Evolutionary conservation across 1,140 invertebrate genomes (phyloP).

Genomic region (Eriosoma lanigerum): DNA sequence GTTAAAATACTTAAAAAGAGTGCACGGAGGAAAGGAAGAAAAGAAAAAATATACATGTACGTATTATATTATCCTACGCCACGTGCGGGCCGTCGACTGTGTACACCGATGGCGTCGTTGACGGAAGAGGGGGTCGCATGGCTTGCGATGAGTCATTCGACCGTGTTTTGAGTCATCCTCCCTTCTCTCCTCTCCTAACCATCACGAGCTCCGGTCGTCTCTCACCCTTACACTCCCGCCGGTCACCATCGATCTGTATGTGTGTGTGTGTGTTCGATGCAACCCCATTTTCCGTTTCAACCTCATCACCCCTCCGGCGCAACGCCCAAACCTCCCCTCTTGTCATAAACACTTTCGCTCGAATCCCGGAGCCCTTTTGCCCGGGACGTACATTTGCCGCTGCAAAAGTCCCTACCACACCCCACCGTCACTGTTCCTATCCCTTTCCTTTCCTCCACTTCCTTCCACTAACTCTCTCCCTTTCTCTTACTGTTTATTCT

Average conservation of each 20-base stretch:
- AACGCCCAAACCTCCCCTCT: conserved; percentile 16
- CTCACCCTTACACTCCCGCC: conserved; percentile 24
- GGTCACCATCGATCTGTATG: conserved; percentile 48
- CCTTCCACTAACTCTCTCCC: neutral
- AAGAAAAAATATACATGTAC: conserved; percentile 35
- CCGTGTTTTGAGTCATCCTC: conserved; percentile 51
- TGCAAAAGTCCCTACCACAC: conserved; percentile 3
- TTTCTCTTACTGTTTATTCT: neutral
- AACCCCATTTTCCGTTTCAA: conserved; percentile 51
- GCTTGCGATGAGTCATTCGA: conserved; percentile 48
- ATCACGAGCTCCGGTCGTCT: neutral
- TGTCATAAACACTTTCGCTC: conserved; percentile 50
- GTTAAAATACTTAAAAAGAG: neutral
- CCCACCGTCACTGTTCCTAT: neutral
- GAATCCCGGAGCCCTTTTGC: conserved; percentile 50
- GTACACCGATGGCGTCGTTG: neutral
- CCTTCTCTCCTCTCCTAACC: neutral
- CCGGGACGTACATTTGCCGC: conserved; percentile 46
- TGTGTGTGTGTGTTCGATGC: conserved; percentile 10
- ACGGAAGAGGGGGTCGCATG: conserved; percentile 8
- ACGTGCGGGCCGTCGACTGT: neutral
- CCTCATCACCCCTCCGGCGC: conserved; percentile 26
- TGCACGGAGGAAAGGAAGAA: neutral
- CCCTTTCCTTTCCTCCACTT: neutral
- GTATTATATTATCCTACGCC: neutral